phyloP scores from a whole-genome alignment of 2,888 invertebrate species.

The Morpho helenor region DNA sequence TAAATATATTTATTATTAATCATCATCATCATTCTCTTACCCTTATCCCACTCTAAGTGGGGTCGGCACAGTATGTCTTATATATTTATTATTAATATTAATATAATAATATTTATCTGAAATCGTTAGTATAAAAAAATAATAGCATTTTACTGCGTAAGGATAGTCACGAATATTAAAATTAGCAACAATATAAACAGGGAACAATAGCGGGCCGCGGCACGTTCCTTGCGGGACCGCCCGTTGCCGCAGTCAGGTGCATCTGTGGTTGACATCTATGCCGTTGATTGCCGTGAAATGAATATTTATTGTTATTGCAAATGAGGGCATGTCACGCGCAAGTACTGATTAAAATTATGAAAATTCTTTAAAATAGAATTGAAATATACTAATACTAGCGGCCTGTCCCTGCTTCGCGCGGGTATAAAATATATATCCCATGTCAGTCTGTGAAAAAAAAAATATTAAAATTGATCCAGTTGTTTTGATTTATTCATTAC shows the following conservation, averaged over 20 bases:
- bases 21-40: no score
- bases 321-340: constrained; percentile 26
- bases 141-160: neutral
- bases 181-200: constrained; percentile 19
- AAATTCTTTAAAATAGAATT: neutral
- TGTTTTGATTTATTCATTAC: no score
- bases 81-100: no score
- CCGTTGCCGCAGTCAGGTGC: constrained; percentile 28
- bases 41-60: no score
- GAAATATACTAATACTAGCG: neutral
- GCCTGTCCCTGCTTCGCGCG: no score
- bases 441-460: no score
- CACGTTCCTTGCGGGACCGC: constrained; percentile 26
- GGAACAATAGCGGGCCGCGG: constrained; percentile 24
- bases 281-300: constrained; percentile 40
- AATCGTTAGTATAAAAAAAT: neutral
- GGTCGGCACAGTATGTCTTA: no score
- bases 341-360: constrained; percentile 10
- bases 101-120: no score
- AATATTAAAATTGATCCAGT: no score
- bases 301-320: constrained; percentile 41
- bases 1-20: no score
- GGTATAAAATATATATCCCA: no score
- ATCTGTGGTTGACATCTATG: constrained; percentile 54
- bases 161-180: constrained; percentile 5